phyloP scores from a whole-genome alignment of 2,797 vertebrate species.

The Zalophus californianus region DNA sequence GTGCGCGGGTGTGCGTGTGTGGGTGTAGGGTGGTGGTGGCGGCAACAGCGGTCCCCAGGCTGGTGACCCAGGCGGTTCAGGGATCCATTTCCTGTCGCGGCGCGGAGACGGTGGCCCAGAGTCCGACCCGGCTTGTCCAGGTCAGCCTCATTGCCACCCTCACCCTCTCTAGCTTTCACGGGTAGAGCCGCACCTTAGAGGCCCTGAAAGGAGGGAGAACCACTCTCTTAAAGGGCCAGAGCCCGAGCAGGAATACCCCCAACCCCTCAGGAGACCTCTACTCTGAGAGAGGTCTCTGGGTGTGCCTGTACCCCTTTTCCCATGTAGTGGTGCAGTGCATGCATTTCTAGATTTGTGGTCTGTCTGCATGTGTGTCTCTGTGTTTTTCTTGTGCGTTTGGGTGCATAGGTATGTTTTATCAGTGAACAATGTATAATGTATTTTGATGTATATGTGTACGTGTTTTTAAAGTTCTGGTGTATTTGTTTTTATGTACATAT shows the following conservation, averaged over 20 bases:
- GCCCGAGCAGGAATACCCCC: background rate
- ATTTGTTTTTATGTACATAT: slow-evolving; percentile 67
- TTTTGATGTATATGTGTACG: background rate
- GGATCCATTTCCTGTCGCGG: slow-evolving; percentile 62
- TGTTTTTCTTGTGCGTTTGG: slow-evolving; percentile 24
- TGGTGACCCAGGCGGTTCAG: slow-evolving; percentile 47
- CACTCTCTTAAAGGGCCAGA: slow-evolving; percentile 68
- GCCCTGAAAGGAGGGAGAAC: background rate
- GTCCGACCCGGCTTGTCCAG: background rate
- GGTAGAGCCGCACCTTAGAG: background rate
- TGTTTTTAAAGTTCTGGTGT: slow-evolving; percentile 58
- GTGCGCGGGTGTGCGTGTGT: background rate
- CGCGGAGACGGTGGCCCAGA: background rate
- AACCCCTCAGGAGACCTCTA: background rate
- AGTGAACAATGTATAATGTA: background rate
- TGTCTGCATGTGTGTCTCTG: background rate
- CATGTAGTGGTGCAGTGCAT: background rate
- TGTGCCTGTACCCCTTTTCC: slow-evolving; percentile 9
- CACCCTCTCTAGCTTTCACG: background rate
- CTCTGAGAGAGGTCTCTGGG: slow-evolving; percentile 42
- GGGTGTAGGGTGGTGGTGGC: background rate
- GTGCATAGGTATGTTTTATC: slow-evolving; percentile 4
- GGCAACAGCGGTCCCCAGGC: background rate
- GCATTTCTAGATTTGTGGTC: slow-evolving; percentile 1
- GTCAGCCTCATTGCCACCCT: background rate